Conservation (phyloP, 2,888 invertebrate species). For the Papilio protenor region DNA sequence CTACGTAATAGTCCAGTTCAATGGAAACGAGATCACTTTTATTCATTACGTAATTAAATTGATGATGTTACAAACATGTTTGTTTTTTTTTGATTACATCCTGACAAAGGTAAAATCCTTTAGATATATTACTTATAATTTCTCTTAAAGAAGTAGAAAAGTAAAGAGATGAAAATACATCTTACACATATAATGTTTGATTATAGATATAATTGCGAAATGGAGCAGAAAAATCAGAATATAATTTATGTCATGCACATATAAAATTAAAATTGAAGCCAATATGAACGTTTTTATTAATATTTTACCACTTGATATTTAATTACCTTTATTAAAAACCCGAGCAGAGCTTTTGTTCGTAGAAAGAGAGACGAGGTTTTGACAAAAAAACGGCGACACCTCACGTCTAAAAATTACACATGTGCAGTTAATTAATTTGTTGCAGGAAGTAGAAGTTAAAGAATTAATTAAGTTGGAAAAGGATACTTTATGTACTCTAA, state of each 20-base stretch:
- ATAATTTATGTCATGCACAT: not conserved
- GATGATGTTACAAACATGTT: too few relatives aligned
- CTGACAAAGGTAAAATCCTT: too few relatives aligned
- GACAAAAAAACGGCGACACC: not conserved
- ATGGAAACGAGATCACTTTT: too few relatives aligned
- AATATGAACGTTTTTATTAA: not conserved
- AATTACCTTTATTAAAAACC: not conserved
- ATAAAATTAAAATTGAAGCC: not conserved
- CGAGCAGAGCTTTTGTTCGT: not conserved
- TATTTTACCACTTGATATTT: not conserved
- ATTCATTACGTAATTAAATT: too few relatives aligned
- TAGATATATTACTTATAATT: too few relatives aligned
- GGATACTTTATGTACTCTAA: not conserved
- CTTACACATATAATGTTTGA: too few relatives aligned
- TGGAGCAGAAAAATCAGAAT: not conserved
- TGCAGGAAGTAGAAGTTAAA: not conserved
- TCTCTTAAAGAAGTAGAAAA: too few relatives aligned
- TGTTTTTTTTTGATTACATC: too few relatives aligned
- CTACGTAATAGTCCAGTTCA: too few relatives aligned
- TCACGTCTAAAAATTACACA: not conserved
- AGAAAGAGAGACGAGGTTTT: not conserved
- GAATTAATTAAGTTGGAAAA: not conserved
- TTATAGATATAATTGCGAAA: too few relatives aligned
- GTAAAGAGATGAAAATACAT: too few relatives aligned
- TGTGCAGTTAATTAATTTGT: not conserved